Evolutionary conservation across 2,888 invertebrate species (phyloP), one percentile per base, ranked within the genome.

Genomic region (Orthosia cruda): DNA sequence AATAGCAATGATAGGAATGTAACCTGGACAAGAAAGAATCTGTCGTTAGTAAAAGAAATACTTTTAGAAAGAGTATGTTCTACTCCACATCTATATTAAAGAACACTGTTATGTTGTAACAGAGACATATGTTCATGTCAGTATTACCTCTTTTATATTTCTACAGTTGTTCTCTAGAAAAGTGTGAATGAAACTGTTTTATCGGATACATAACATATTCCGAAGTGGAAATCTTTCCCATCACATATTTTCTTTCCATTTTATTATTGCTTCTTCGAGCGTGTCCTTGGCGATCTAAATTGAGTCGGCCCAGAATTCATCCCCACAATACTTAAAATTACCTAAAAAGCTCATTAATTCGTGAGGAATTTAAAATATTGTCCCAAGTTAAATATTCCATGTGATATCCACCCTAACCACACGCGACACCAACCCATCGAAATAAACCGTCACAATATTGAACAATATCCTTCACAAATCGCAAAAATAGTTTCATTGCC

Each of bases 401-500:
- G n/a, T 45, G 11, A 49, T 3, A 18, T n/a, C 63, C 52, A 64
- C 18, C 13, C 40, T 32, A 23, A 64, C 64, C 54, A 16, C 54
- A 79, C 4, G 16, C 13, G 18, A 54, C 47, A 32, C 26, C 20
- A 15, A 20, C 20, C 49, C 15, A n/a, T 26, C 26, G 50, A 76
- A 71, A 77, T 55, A 68, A 77, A 67, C 20, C 18, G 23, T 52
- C 55, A 77, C 63, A 81, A 68, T 68, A 67, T 65, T 70, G 67
- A 80, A 63, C 78, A 78, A 68, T 67, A 55, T 58, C 23, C 54
- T 49, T 54, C 16, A 58, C 54, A 62, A 45, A 63, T 65, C 61
- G 61, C 61, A 78, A 82, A 82, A 82, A 81, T 81, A 73, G 81
- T 81, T 82, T 81, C 68, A 73, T 81, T 82, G 73, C 47, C 64